Evolutionary conservation across 2,888 invertebrate genomes (phyloP).

Genomic region (Luperina testacea): DNA sequence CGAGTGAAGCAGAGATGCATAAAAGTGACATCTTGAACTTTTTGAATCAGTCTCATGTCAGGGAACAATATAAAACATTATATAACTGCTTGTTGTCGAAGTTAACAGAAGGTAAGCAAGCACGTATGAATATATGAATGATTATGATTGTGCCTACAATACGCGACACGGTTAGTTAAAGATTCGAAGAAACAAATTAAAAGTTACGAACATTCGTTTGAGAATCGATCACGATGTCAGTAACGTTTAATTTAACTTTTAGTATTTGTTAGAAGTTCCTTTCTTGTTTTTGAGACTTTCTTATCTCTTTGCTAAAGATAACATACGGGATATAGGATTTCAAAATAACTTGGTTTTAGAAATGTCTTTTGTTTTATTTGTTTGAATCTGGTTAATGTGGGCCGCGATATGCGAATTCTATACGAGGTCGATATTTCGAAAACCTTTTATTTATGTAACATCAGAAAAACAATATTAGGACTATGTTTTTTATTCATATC

Average conservation of each 20-base stretch:
- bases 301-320: conserved; percentile 36
- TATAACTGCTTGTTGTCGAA: conserved; percentile 78
- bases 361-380: conserved; percentile 19
- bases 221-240: conserved; percentile 41
- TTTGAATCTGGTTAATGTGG: neutral
- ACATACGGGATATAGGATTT: conserved; percentile 30
- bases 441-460: no score
- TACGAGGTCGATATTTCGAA: neutral
- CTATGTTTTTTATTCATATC: neutral
- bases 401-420: neutral
- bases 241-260: conserved; percentile 56
- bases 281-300: conserved; percentile 36
- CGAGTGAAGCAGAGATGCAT: conserved; percentile 80
- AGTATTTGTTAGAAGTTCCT: conserved; percentile 24
- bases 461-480: neutral
- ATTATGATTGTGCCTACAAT: conserved; percentile 17
- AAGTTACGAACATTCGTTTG: conserved; percentile 36
- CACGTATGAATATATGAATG: no score
- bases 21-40: conserved; percentile 81
- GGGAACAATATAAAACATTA: conserved; percentile 76
- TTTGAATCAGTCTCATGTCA: conserved; percentile 76
- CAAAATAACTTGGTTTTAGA: conserved; percentile 32
- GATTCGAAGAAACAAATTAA: conserved; percentile 54
- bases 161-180: conserved; percentile 51
- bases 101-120: conserved; percentile 72